These are phyloP conservation scores for Cyclura pinguis DNA, from an alignment of 2,797 vertebrate species.

Conservation along the genomic window DNA sequence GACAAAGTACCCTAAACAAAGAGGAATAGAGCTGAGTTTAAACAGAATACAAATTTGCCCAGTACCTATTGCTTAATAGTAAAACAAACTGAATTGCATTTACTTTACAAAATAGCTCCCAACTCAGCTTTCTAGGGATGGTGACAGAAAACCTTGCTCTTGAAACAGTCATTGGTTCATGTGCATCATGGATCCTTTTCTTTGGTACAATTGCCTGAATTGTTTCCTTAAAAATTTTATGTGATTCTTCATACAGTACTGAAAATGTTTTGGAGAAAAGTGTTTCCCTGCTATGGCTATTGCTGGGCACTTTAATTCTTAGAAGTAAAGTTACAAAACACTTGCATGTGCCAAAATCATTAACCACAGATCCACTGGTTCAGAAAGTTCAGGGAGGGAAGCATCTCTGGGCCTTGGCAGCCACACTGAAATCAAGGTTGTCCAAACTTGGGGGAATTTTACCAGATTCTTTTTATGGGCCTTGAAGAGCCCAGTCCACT, in stretches of 20 bases:
- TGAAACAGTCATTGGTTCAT: background rate
- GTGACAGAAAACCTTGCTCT: background rate
- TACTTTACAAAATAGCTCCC: background rate
- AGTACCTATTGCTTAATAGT: background rate
- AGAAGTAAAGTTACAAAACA: background rate
- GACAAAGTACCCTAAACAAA: background rate
- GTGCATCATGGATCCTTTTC: background rate
- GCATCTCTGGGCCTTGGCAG: too few species aligned
- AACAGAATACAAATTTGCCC: background rate
- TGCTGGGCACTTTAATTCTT: background rate
- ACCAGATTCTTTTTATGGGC: too few species aligned
- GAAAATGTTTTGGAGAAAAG: background rate
- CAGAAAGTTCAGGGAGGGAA: too few species aligned
- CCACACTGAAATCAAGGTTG: too few species aligned
- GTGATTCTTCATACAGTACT: too few species aligned
- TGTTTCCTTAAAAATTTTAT: too few species aligned
- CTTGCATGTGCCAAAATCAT: too few species aligned
- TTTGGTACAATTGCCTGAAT: background rate
- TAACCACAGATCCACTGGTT: too few species aligned
- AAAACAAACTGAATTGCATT: constrained; percentile 61
- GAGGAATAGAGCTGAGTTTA: background rate
- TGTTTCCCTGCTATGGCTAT: background rate
- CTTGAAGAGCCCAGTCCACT: too few species aligned
- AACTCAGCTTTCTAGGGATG: background rate
- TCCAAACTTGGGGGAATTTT: too few species aligned